Percentiles rank a stretch among this genome's conserved stretches.
Conservation (phyloP, 1,140 invertebrate genomes). For the Caenorhabditis inopinata region DNA sequence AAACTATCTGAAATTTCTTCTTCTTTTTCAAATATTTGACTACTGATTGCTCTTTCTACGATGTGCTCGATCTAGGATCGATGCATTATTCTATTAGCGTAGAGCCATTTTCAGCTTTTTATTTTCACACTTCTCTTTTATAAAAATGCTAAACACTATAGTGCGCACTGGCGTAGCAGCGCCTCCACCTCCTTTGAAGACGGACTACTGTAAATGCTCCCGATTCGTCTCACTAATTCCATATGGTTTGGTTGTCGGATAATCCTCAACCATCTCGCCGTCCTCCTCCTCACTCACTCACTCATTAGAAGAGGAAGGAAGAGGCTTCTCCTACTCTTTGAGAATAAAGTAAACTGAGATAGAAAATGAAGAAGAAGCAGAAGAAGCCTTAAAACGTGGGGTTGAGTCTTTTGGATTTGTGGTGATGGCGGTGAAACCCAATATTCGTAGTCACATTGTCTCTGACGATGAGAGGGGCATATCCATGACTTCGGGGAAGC, state of each 20-base stretch:
- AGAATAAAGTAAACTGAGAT: constrained; percentile 27
- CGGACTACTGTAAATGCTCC: no score
- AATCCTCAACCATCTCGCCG: constrained; percentile 9
- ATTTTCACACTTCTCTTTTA: no score
- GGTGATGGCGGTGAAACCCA: constrained; percentile 21
- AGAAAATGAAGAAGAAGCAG: neutral
- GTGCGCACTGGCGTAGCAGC: no score
- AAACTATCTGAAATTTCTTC: no score
- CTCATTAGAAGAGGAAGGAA: constrained; percentile 23
- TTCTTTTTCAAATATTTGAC: no score
- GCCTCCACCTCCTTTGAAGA: no score
- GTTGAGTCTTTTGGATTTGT: neutral
- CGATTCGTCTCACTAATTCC: neutral
- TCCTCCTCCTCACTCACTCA: neutral
- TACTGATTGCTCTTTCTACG: no score
- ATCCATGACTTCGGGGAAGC: constrained; percentile 16
- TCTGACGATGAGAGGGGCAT: constrained; percentile 28
- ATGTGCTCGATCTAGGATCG: no score
- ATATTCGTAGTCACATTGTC: constrained; percentile 31
- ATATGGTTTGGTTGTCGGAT: constrained; percentile 17
- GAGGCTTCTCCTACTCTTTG: constrained; percentile 12
- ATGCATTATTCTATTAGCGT: no score
- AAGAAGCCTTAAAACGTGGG: constrained; percentile 26
- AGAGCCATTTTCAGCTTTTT: no score
- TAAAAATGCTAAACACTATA: no score